Percentiles rank a stretch among this genome's conserved stretches.
Evolutionary conservation across 1,140 invertebrate species (phyloP).

Genomic region (Cylas formicarius): DNA sequence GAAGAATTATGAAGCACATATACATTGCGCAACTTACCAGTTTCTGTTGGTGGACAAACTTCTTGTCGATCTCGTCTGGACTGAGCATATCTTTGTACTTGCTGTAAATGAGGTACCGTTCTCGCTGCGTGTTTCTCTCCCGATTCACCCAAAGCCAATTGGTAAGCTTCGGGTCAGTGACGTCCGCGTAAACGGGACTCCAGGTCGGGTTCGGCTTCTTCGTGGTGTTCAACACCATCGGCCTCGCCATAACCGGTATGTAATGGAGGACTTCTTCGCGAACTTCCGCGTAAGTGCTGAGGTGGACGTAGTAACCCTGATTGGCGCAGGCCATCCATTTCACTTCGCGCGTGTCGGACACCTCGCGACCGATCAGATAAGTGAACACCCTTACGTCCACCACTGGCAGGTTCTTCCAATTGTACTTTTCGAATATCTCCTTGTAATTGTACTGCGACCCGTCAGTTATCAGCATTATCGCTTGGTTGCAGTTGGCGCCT

Average conservation of each 20-base stretch:
- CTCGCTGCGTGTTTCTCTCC: slow-evolving; percentile 53
- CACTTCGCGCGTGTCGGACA: slow-evolving; percentile 54
- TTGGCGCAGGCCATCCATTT: slow-evolving; percentile 88
- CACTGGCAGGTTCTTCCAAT: slow-evolving; percentile 53
- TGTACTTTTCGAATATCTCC: slow-evolving; percentile 73
- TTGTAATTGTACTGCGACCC: slow-evolving; percentile 79
- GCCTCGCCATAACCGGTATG: slow-evolving; percentile 70
- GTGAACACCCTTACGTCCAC: slow-evolving; percentile 79
- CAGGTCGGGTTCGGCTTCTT: slow-evolving; percentile 59
- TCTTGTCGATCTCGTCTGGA: slow-evolving; percentile 45
- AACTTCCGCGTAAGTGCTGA: slow-evolving; percentile 76
- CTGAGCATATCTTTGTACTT: slow-evolving; percentile 42
- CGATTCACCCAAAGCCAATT: slow-evolving; percentile 65
- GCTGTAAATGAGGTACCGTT: slow-evolving; percentile 47
- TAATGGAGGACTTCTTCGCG: slow-evolving; percentile 76
- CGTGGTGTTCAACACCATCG: slow-evolving; percentile 56
- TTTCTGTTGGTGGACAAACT: slow-evolving; percentile 46
- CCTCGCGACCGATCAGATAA: slow-evolving; percentile 64
- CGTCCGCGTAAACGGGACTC: slow-evolving; percentile 70
- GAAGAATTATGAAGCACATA: neutral
- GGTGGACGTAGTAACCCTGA: slow-evolving; percentile 67
- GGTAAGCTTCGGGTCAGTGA: slow-evolving; percentile 64
- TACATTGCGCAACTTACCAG: slow-evolving; percentile 26
- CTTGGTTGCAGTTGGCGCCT: slow-evolving; percentile 64
- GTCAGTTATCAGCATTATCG: slow-evolving; percentile 87